These are phyloP conservation scores for Pseudonaja textilis DNA, from an alignment of 2,113 vertebrate genomes.

Conservation along the genomic window DNA sequence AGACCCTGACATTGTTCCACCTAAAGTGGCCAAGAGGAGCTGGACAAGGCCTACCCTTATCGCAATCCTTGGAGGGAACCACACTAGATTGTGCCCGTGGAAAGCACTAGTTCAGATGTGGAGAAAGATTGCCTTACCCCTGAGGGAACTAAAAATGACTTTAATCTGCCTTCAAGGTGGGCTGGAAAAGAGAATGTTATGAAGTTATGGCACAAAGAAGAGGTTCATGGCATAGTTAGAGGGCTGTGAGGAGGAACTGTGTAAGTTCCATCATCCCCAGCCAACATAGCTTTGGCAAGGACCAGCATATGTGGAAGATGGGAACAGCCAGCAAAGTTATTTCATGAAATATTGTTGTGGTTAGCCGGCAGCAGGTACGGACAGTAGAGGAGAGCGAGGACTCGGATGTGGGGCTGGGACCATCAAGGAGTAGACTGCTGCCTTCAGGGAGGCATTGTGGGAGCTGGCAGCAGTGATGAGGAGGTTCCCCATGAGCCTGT, in stretches of 20 bases:
- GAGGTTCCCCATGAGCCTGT: too few relatives aligned
- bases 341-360: too few relatives aligned
- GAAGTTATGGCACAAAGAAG: background rate
- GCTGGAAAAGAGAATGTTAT: background rate
- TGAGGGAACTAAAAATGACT: background rate
- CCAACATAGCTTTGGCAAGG: background rate
- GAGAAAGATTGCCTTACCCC: background rate
- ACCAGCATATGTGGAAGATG: background rate
- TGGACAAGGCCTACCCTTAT: background rate
- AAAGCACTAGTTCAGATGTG: background rate
- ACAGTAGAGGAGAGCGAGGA: too few relatives aligned
- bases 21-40: background rate
- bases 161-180: background rate
- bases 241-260: background rate
- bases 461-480: too few relatives aligned
- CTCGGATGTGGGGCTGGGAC: too few relatives aligned
- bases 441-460: too few relatives aligned
- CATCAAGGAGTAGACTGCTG: too few relatives aligned
- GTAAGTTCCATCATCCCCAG: background rate
- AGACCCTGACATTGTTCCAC: background rate
- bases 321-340: background rate
- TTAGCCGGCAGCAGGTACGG: too few relatives aligned
- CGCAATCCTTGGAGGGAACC: background rate
- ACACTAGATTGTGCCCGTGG: background rate
- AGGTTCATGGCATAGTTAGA: background rate